These are phyloP conservation scores for Helostoma temminkii DNA, from an alignment of 2,797 vertebrate species.

Conservation along the genomic window DNA sequence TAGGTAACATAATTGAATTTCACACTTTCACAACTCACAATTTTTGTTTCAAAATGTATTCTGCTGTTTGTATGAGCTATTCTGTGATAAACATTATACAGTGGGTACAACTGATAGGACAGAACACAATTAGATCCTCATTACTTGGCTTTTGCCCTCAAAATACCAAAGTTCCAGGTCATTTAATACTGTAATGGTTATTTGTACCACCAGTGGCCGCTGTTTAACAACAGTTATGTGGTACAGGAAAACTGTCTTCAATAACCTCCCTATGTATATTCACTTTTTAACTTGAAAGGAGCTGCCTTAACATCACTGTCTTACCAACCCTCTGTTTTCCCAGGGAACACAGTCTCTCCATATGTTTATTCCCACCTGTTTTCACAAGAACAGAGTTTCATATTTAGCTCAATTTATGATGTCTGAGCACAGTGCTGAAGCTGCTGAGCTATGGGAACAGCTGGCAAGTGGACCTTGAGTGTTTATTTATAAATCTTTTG, in stretches of 20 bases:
- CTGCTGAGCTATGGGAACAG: neutral
- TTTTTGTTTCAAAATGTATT: neutral
- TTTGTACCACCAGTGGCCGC: slow-evolving; percentile 1
- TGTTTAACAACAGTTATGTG: neutral
- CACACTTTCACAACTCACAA: neutral
- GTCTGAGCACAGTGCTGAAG: neutral
- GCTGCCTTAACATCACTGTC: neutral
- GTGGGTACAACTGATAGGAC: neutral
- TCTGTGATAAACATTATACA: too few relatives aligned
- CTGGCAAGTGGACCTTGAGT: neutral
- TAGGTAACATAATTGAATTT: neutral
- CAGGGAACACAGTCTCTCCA: neutral
- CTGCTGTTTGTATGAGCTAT: neutral
- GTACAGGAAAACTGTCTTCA: neutral
- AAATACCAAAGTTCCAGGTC: neutral
- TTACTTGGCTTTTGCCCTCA: neutral
- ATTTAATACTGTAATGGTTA: neutral
- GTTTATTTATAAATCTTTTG: neutral
- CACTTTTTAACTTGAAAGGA: neutral
- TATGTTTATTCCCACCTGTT: neutral
- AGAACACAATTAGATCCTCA: neutral
- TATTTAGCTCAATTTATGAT: neutral
- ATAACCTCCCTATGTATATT: neutral
- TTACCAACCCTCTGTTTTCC: neutral
- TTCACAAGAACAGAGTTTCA: neutral